Conservation (phyloP, 2,888 invertebrate species). For the Noctua janthina region DNA sequence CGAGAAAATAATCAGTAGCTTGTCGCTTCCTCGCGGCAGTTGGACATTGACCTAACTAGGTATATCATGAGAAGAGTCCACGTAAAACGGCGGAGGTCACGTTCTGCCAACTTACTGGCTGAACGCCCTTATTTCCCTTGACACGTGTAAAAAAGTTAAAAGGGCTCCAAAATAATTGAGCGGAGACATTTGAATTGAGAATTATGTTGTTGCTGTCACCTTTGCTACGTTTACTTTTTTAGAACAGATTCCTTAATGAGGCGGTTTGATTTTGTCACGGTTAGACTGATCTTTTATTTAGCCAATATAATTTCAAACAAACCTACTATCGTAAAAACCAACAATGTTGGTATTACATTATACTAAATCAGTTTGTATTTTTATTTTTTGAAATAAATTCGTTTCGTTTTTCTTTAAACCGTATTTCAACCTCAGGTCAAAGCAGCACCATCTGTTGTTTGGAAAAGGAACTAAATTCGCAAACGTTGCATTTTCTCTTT, state of each 20-base stretch:
- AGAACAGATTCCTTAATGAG: neutral
- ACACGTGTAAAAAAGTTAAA: constrained; percentile 33
- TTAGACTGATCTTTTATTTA: neutral
- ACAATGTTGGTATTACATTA: neutral
- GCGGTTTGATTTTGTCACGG: neutral
- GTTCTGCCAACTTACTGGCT: constrained; percentile 50
- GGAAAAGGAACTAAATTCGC: constrained; percentile 40
- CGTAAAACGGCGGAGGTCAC: constrained; percentile 52
- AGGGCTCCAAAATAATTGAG: constrained; percentile 31
- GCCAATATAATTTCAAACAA: neutral
- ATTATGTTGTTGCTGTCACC: neutral
- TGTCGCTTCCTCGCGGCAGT: neutral
- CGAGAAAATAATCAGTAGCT: neutral
- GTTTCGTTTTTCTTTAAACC: constrained; percentile 4
- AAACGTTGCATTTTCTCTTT: constrained; percentile 31
- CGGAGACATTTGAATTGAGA: constrained; percentile 33
- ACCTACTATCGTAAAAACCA: neutral
- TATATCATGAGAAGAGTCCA: constrained; percentile 30
- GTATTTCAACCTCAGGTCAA: neutral
- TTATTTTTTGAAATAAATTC: neutral
- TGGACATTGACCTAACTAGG: constrained; percentile 1
- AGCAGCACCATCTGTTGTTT: constrained; percentile 45
- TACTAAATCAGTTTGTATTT: neutral
- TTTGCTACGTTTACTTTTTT: neutral
- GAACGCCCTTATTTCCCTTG: constrained; percentile 38